Base-by-base conservation (phyloP, 1,140 invertebrate genomes). In the Lanistes nyassanus region DNA sequence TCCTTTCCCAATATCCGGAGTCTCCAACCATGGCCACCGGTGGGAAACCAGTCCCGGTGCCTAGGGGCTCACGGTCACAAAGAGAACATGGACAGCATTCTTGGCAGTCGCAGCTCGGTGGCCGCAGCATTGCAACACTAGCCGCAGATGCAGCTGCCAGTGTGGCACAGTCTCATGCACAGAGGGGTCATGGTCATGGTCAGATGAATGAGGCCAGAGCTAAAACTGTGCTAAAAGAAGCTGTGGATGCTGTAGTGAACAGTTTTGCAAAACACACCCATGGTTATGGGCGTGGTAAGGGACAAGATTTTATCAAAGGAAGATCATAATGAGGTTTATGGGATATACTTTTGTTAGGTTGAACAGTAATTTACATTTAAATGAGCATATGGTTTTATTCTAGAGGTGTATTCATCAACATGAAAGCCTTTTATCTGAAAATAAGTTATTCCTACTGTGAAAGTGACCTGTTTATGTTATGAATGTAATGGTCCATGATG, bases 211-310 rank as follows among this genome's bases (percentile, higher is more conserved):
- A 88, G 66, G 80, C 80, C 21, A 83, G 81, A 62, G 86, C 86
- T 26, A 94, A 94, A 83, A 92, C 93, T 81, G 93, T 94, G 51
- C 90, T 94, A 47, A 93, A 93, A 82, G 93, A 94, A 86, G 93
- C 93, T 6, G 93, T 94, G 9, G 93, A 94, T 86, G 93, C 93
- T 31, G 93, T 94, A 39, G 93, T 94, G 75, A 94, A 94, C 86
- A 94, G 93, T 86, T 94, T 94, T 89, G 93, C 93, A 16, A 94
- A 94, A 83, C 93, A 94, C 82, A 93, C 92, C 53, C 93, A 94
- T 88, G 93, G 93, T 73, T 94, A 94, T 86, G 93, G 93, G 68
- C 90, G 93, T 92, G 93, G 93, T 94, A 89, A 90, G 85, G 13
- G 31, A n/a, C n/a, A n/a, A n/a, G n/a, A n/a, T n/a, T n/a, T n/a